Conservation (phyloP, 2,797 vertebrate genomes). For the Serranus cabrilla region DNA sequence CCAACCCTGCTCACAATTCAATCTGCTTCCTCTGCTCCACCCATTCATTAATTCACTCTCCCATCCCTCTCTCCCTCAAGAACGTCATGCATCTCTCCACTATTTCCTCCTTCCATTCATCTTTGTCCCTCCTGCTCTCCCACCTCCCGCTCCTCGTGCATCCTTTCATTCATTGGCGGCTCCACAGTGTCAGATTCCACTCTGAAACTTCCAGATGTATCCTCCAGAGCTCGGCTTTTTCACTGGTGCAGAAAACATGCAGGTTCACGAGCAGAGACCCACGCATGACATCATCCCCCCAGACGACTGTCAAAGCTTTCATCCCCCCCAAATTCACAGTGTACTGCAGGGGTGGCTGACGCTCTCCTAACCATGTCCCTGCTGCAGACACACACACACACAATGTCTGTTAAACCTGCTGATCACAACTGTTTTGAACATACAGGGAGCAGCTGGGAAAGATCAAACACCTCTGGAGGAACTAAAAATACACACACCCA, state of each 20-base stretch:
- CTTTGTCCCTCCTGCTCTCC: constrained; percentile 37
- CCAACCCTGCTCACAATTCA: constrained; percentile 10
- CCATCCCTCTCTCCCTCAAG: constrained; percentile 24
- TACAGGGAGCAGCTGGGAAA: constrained; percentile 53
- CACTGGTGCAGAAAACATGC: constrained; percentile 63
- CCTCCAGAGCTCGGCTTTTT: constrained; percentile 62
- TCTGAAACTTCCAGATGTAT: constrained; percentile 76
- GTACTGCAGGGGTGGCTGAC: constrained; percentile 47
- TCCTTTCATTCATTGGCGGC: constrained; percentile 67
- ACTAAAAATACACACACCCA: constrained; percentile 74
- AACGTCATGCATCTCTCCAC: constrained; percentile 43
- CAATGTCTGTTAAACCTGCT: constrained; percentile 55
- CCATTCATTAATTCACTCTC: constrained; percentile 37
- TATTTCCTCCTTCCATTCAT: constrained; percentile 55
- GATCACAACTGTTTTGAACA: constrained; percentile 52
- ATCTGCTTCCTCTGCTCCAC: constrained; percentile 49
- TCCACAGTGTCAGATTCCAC: constrained; percentile 63
- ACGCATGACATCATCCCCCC: constrained; percentile 78
- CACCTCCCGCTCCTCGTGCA: constrained; percentile 2
- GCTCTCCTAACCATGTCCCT: constrained; percentile 32
- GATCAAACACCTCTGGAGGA: constrained; percentile 62
- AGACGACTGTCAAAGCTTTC: constrained; percentile 67
- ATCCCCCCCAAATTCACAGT: constrained; percentile 46
- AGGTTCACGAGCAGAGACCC: constrained; percentile 51
- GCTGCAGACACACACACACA: constrained; percentile 18